Base-by-base conservation (phyloP, 2,113 vertebrate species). In the Parus major region DNA sequence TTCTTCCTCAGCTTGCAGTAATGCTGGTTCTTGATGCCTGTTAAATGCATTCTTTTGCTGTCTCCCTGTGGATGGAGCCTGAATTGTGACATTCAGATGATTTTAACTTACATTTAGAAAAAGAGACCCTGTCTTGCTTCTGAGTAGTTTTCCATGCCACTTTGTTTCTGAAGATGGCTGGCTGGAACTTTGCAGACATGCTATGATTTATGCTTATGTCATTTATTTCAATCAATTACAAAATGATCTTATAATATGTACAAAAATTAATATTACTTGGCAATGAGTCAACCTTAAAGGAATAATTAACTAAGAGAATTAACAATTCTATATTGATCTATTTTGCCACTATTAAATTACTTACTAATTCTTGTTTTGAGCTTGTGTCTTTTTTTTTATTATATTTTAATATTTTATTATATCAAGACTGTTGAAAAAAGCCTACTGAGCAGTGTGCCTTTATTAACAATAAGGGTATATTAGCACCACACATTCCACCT, bases 281-380 rank as follows among this genome's bases (percentile, higher is more conserved):
- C 0, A 0, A 46, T 90, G 60, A 91, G 91, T 90, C 75, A 88
- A 28, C 42, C 70, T 90, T 92, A 78, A 82, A 84, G 42, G 27
- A 47, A 27, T 81, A 91, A 92, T 88, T 94, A 92, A 91, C 64
- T 86, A 88, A 86, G 64, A 90, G 29, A 95, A 95, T 90, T 86
- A 93, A n/a, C 42, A 76, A 69, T 90, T 79, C 49, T 33, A 2
- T 84, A 91, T 94, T 89, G 92, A 96, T 94, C 52, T 72, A 35
- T 50, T 93, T 94, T 82, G 33, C 41, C 64, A 83, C 64, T 91
- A 46, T 78, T 84, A 78, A 88, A 94, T 91, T 83, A 86, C n/a
- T 79, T 59, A 29, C 53, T 91, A 93, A 86, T 80, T 88, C 79
- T 92, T 77, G 65, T 89, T 92, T 92, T 89, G 53, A 86, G 31